These are phyloP conservation scores for Radopholus similis DNA, from an alignment of 1,140 invertebrate genomes.

Conservation along the genomic window DNA sequence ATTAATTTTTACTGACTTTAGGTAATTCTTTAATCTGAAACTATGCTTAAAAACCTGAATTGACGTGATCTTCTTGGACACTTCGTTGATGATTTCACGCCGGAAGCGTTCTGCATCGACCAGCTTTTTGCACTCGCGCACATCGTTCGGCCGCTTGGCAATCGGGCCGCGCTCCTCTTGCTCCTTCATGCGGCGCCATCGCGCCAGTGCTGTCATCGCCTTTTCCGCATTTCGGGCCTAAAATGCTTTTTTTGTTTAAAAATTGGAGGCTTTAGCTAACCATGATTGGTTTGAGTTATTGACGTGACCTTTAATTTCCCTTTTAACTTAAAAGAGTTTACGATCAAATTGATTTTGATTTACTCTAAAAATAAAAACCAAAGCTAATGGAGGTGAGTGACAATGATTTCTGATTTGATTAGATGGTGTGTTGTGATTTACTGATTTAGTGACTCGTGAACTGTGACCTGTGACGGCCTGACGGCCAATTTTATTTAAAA, in stretches of 20 bases:
- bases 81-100: slow-evolving; percentile 68
- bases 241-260: neutral
- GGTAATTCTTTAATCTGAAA: neutral
- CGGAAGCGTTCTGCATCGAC: slow-evolving; percentile 48
- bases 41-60: slow-evolving; percentile 72
- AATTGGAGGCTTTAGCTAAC: too few relatives aligned
- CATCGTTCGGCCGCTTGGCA: slow-evolving; percentile 51
- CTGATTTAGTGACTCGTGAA: too few relatives aligned
- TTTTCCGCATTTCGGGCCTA: slow-evolving; percentile 59
- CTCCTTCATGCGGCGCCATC: slow-evolving; percentile 60
- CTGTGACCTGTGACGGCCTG: too few relatives aligned
- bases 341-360: too few relatives aligned
- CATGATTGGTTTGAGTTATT: too few relatives aligned
- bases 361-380: too few relatives aligned
- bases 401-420: too few relatives aligned
- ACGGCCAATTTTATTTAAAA: too few relatives aligned
- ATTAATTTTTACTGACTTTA: slow-evolving; percentile 11
- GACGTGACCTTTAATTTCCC: too few relatives aligned
- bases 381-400: too few relatives aligned
- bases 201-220: slow-evolving; percentile 58
- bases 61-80: slow-evolving; percentile 96
- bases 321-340: too few relatives aligned
- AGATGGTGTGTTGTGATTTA: too few relatives aligned
- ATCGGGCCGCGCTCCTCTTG: slow-evolving; percentile 57
- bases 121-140: slow-evolving; percentile 48